These are phyloP conservation scores for Alethe castanea DNA, from an alignment of 2,113 vertebrate genomes.

Conservation along the genomic window DNA sequence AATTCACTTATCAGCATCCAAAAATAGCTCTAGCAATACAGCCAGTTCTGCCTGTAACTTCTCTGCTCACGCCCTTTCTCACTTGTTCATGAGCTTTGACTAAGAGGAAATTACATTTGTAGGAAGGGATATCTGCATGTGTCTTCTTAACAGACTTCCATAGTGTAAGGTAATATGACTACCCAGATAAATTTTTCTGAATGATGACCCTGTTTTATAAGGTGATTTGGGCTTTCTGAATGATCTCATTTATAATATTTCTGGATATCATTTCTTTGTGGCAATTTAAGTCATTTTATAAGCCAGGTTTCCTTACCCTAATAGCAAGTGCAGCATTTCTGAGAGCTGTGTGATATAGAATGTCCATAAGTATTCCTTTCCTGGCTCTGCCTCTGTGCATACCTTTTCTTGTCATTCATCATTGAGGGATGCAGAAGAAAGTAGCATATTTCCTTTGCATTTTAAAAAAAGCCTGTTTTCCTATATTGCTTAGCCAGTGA, in stretches of 20 bases:
- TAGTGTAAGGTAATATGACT: not conserved
- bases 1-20: not conserved
- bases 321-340: not conserved
- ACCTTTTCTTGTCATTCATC: not conserved
- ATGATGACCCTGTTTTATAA: not conserved
- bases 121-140: not conserved
- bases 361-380: not conserved
- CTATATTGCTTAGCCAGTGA: not conserved
- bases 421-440: not conserved
- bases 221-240: not conserved
- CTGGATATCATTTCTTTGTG: not conserved
- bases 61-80: not conserved
- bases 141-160: not conserved
- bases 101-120: not conserved
- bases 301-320: not conserved
- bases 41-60: not conserved
- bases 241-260: not conserved
- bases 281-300: not conserved
- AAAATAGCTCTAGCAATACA: not conserved
- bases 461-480: not conserved
- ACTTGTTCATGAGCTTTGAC: not conserved
- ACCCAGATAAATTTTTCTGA: not conserved
- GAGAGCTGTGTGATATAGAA: not conserved
- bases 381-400: not conserved
- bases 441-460: not conserved